Conservation (phyloP, 2,888 invertebrate genomes). For the Tipula unca region DNA sequence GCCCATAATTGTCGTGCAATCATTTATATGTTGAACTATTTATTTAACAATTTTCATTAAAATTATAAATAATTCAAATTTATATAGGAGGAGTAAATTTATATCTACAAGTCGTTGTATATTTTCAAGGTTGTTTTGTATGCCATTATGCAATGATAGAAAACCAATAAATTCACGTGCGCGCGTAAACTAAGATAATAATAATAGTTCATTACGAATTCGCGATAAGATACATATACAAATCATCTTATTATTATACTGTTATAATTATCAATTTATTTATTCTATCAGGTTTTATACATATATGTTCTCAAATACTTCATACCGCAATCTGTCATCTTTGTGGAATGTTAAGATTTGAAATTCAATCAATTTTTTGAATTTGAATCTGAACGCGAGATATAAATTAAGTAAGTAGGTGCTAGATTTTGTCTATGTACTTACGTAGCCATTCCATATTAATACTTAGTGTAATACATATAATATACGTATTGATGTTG, state of each 20-base stretch:
- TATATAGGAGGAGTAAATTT: not conserved
- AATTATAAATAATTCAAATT: not conserved
- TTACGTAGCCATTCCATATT: not conserved
- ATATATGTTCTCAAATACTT: no score
- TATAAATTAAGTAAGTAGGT: no score
- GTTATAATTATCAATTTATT: not conserved
- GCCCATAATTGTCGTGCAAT: not conserved
- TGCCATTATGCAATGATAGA: not conserved
- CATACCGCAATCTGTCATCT: not conserved
- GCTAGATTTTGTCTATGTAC: no score
- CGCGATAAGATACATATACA: no score
- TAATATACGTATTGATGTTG: no score
- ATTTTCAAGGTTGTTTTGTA: not conserved
- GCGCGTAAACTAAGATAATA: no score
- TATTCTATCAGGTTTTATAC: no score
- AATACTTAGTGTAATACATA: not conserved
- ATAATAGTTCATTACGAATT: no score
- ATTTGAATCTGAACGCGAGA: no score
- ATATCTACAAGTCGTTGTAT: not conserved
- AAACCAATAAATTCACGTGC: not conserved
- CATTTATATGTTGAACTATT: not conserved
- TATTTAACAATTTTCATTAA: not conserved
- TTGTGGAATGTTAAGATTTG: not conserved
- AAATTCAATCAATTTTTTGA: no score
- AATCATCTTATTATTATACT: not conserved